Evolutionary conservation across 2,797 vertebrate genomes (phyloP).

Genomic region (Euphonia xanthogaster): DNA sequence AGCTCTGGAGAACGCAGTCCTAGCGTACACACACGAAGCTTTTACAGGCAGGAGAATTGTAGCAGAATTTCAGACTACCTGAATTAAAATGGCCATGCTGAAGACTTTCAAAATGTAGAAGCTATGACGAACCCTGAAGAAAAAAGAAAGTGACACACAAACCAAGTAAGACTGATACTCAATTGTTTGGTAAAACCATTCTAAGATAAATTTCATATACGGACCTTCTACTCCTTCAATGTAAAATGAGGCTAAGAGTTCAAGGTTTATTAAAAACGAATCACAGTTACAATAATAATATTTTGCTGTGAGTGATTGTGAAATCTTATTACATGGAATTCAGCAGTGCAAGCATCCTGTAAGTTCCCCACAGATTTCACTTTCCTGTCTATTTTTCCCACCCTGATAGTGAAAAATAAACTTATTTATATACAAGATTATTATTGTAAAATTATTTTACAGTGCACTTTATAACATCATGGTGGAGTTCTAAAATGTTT

Average conservation of each 20-base stretch:
- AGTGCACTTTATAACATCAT: neutral
- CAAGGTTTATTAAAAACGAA: neutral
- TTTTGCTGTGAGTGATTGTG: neutral
- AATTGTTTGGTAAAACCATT: neutral
- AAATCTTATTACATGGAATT: neutral
- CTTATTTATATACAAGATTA: neutral
- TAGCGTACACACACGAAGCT: neutral
- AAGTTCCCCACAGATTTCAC: neutral
- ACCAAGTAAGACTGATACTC: neutral
- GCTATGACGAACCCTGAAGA: neutral
- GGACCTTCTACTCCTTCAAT: neutral
- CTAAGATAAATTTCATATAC: neutral
- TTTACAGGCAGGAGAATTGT: neutral
- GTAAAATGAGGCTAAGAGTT: neutral
- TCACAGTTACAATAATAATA: neutral
- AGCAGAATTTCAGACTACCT: neutral
- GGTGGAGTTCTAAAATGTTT: neutral
- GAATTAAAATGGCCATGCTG: neutral
- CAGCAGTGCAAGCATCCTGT: neutral
- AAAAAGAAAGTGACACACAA: neutral
- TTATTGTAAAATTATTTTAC: conserved; percentile 23
- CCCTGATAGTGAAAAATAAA: neutral
- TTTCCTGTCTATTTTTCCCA: neutral
- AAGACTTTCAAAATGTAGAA: neutral
- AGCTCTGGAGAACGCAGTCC: neutral